Evolutionary conservation across 2,797 vertebrate species (phyloP).

Genomic region (Sebastes glaucus): DNA sequence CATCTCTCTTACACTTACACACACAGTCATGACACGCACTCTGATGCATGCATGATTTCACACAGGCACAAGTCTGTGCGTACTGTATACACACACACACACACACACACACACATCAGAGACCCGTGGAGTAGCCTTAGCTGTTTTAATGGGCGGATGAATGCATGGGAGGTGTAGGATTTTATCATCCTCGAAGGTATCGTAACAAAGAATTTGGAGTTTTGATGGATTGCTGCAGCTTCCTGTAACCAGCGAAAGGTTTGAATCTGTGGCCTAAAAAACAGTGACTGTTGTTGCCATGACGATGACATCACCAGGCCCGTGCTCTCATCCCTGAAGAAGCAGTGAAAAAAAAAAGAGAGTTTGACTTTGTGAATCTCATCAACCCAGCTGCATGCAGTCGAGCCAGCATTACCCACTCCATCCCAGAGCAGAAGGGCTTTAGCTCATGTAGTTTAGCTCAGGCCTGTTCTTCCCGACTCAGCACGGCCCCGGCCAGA

Average conservation of each 20-base stretch:
- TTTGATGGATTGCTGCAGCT: conserved; percentile 73
- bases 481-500: conserved; percentile 37
- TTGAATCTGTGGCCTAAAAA: conserved; percentile 50
- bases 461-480: conserved; percentile 6
- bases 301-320: conserved; percentile 65
- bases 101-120: conserved; percentile 34
- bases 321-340: conserved; percentile 50
- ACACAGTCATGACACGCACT: conserved; percentile 62
- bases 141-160: conserved; percentile 55
- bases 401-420: conserved; percentile 23
- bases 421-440: conserved; percentile 15
- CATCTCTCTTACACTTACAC: conserved; percentile 50
- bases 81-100: conserved; percentile 11
- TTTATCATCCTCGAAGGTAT: conserved; percentile 66
- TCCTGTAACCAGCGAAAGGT: conserved; percentile 63
- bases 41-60: conserved; percentile 53
- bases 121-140: conserved; percentile 47
- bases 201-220: conserved; percentile 54
- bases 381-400: conserved; percentile 33
- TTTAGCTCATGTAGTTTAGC: conserved; percentile 39
- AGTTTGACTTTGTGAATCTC: conserved; percentile 59
- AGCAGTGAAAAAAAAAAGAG: conserved; percentile 39
- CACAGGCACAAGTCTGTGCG: conserved; percentile 18
- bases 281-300: conserved; percentile 65
- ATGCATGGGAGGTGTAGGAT: conserved; percentile 64